Base-by-base conservation (phyloP, 2,113 vertebrate genomes). In the Pygoscelis adeliae region DNA sequence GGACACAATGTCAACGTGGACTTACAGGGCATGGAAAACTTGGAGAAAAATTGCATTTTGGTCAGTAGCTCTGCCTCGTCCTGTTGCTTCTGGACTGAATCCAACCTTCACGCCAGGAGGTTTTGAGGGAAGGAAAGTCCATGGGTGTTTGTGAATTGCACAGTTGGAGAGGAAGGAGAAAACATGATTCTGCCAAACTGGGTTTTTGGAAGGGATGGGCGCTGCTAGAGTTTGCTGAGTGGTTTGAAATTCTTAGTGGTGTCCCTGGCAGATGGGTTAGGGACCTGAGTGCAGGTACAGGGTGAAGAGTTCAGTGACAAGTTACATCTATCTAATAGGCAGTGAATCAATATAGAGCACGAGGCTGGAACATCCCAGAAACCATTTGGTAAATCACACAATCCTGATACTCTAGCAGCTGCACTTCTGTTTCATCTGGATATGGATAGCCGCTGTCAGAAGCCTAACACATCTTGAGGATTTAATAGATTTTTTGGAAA, bases 1-100 rank as follows among this genome's bases (percentile, higher is more conserved):
- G 38, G 4, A 25, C 3, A 13, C 0, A 61, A 5, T 18, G 11
- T 86, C 86, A 66, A 7, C 1, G 0, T 32, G 66, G 18, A 53
- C n/a, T 52, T 74, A 21, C 0, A 1, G 11, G 6, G 23, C 44
- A 17, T 36, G 46, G 38, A 65, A 88, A 72, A 53, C 65, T 53
- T 44, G 6, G 49, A 90, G 34, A 49, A 77, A 90, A 88, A 47
- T 19, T 76, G 17, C 40, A 4, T 8, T 86, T 85, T 56, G n/a
- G 25, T 82, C 29, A 55, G 13, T 73, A 89, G 36, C 32, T 79
- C 22, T 78, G 67, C 42, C 44, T 83, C 1, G 3, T 32, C 29
- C 8, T 71, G 10, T 47, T 91, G 20, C 36, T 93, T 86, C 40
- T 53, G 62, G 58, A 34, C 34, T 15, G 27, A 85, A 85, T 79